These are phyloP conservation scores for Rhinogobio ventralis DNA, from an alignment of 2,797 vertebrate species.

Conservation along the genomic window DNA sequence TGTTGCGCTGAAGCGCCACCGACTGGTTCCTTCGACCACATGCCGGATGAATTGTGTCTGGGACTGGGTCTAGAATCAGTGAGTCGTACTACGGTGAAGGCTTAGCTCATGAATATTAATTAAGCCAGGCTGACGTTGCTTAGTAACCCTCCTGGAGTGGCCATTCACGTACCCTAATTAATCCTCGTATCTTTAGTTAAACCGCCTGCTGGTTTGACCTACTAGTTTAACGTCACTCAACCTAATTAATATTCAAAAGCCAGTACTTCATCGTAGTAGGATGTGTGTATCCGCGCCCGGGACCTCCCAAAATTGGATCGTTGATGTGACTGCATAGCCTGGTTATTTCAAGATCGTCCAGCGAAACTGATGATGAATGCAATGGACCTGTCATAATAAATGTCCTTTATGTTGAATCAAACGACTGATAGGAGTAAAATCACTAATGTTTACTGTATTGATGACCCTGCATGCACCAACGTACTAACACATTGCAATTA, in stretches of 20 bases:
- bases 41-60: conserved; percentile 18
- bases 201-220: neutral
- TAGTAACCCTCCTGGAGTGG: conserved; percentile 33
- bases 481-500: neutral
- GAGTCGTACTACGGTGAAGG: neutral
- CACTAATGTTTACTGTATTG: neutral
- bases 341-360: conserved; percentile 74
- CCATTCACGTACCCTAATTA: neutral
- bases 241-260: conserved; percentile 16
- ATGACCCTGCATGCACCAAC: neutral
- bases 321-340: conserved; percentile 63
- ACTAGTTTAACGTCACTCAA: neutral
- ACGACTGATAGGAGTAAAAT: neutral
- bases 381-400: neutral
- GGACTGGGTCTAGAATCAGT: neutral
- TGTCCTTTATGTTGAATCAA: neutral
- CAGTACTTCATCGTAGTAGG: neutral
- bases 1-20: conserved; percentile 48
- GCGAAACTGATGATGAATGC: neutral
- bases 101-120: conserved; percentile 14
- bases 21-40: conserved; percentile 36
- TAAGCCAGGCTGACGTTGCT: conserved; percentile 55
- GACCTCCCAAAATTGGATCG: conserved; percentile 78
- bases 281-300: conserved; percentile 52
- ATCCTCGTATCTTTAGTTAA: neutral